Base-by-base conservation (phyloP, 2,113 vertebrate genomes). In the Thymallus thymallus region DNA sequence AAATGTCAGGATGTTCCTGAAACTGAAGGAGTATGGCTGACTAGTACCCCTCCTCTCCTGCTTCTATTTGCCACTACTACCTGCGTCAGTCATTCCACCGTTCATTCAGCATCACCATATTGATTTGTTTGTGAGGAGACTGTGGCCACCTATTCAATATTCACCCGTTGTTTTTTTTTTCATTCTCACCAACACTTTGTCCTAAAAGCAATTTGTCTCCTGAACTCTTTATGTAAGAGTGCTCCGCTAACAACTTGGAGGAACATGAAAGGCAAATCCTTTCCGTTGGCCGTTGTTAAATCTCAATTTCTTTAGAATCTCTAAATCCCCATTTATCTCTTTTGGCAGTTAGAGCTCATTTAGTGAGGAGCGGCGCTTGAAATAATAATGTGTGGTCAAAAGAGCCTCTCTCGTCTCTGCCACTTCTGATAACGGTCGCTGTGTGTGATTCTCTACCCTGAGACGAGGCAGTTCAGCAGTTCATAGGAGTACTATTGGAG, bases 1-100 rank as follows among this genome's bases (percentile, higher is more conserved):
- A 94, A 92, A 94, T 92, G 91, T 91, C 89, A 93, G 79, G 82
- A 84, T 78, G 85, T 67, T 79, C 84, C 91, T 84, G n/a, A 82
- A 86, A 90, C 85, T 87, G 78, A 82, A 65, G 24, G 73, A 79
- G 68, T 76, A 62, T 26, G 41, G 12, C 18, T 9, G n/a, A 41
- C 35, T 10, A 41, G 35, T 41, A 41, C 35, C 35, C 35, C 35
- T 41, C 9, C 35, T 41, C 20, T 24, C 41, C 29, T 69, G 64
- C 32, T 48, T 76, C 79, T 55, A 68, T 79, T 30, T 62, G 84
- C 85, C 83, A 84, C 88, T 22, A 81, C 79, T 78, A 45, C 35
- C 9, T 3, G 35, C 35, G 9, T 76, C 75, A 83, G 76, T 51
- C 67, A 84, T 80, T 75, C 88, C 63, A 16, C 23, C 9, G 14